Percentiles rank a stretch among this genome's conserved stretches.
Conservation (phyloP, 2,797 vertebrate genomes). For the Amblyraja radiata region DNA sequence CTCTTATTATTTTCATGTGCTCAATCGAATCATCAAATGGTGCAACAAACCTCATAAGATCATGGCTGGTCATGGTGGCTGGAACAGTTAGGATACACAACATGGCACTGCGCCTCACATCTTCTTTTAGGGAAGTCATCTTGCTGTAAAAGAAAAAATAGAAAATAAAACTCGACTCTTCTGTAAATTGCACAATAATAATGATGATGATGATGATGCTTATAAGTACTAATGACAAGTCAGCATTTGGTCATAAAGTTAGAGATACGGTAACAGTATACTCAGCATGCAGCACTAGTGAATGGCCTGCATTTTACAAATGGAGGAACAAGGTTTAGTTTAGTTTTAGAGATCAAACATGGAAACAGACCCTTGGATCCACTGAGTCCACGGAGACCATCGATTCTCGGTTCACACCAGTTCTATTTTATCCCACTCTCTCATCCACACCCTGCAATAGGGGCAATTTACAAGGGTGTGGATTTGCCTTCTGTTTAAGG, state of each 20-base stretch:
- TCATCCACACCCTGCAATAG: no score
- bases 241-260: not conserved
- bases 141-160: constrained; percentile 64
- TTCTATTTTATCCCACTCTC: no score
- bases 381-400: no score
- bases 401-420: no score
- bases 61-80: constrained; percentile 92
- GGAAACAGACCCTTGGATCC: no score
- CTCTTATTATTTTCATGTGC: constrained; percentile 97
- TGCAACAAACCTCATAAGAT: constrained; percentile 96
- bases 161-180: not conserved
- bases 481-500: no score
- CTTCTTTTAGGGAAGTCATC: constrained; percentile 92
- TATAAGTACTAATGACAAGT: not conserved
- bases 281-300: not conserved
- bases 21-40: constrained; percentile 92
- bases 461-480: no score
- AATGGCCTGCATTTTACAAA: no score
- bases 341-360: no score
- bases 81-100: constrained; percentile 92
- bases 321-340: no score
- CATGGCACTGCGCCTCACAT: constrained; percentile 86
- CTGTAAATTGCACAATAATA: not conserved
- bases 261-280: not conserved
- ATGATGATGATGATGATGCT: not conserved